Evolutionary conservation across 92 coral and sea anemone species (phyloP), one percentile per base, ranked within the genome.

Genomic region (Parazoanthus swiftii): DNA sequence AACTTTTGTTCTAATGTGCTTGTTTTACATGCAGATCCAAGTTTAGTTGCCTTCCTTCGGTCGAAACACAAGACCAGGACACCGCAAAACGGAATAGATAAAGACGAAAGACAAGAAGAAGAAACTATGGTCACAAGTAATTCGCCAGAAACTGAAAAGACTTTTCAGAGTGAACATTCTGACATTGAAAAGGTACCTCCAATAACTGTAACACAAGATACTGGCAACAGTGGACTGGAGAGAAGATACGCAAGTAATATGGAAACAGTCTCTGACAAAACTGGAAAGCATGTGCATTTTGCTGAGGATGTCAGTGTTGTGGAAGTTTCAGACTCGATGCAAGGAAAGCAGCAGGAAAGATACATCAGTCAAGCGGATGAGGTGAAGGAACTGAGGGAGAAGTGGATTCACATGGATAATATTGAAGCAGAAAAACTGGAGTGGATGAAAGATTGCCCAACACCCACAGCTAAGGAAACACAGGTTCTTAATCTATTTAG

Each of bases 321-420:
- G 16, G 50, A 84, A 35, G 77, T 36, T 46, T 50, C 87, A 48
- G 26, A 46, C 43, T 46, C 77, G 4, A 3, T 26, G 15, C 78
- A 71, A 51, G 87, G 8, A 26, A 20, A 46, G 33, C 74, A 51
- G 35, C 71, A 85, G 10, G 86, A 38, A 1, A 65, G 23, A 15
- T 77, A 54, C 50, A 38, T 29, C 48, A 86, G 76, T 25, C 33
- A 72, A 6, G 75, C 83, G 42, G 74, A 74, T 11, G 90, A 80
- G 65, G 92, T 86, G 39, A 88, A 91, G 71, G 85, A 94, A 23
- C 81, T 92, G 70, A 79, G 95, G 8, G 88, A 82, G 56, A 90
- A 93, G 39, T 95, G 98, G 99, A 85, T 97, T 88, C 95, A 97
- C 90, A 97, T 97, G 99, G 96, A 92, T 79, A 90, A 89, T 0